Evolutionary conservation across 2,888 invertebrate species (phyloP).

Genomic region (Acronicta psi): DNA sequence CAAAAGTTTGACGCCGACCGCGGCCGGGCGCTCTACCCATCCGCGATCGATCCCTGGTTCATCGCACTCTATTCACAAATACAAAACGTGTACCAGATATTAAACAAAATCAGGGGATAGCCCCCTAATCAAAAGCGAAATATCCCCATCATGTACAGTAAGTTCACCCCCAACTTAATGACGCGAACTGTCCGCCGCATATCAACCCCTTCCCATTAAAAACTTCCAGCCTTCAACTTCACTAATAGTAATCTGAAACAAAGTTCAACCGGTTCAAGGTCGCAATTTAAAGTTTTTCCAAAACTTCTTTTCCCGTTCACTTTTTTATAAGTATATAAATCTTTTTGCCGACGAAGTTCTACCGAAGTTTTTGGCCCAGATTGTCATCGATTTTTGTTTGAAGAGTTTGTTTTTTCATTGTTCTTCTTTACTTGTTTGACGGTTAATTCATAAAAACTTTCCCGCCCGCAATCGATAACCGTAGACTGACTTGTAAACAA

Average conservation of each 20-base stretch:
- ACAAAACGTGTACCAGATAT: constrained; percentile 70
- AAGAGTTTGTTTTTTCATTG: constrained; percentile 89
- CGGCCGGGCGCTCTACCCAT: constrained; percentile 69
- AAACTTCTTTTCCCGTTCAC: constrained; percentile 87
- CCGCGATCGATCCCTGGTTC: constrained; percentile 79
- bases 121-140: constrained; percentile 69
- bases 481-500: constrained; percentile 82
- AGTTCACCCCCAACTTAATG: constrained; percentile 68
- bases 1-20: constrained; percentile 80
- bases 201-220: constrained; percentile 82
- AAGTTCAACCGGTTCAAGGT: constrained; percentile 88
- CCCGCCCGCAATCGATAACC: constrained; percentile 85
- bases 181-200: constrained; percentile 70
- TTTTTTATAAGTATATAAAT: constrained; percentile 89
- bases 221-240: constrained; percentile 80
- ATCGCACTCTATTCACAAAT: constrained; percentile 74
- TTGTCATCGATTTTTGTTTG: constrained; percentile 90
- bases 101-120: constrained; percentile 62
- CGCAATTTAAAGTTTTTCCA: constrained; percentile 90
- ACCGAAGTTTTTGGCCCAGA: constrained; percentile 88
- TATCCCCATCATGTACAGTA: constrained; percentile 68
- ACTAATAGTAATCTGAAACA: constrained; percentile 89
- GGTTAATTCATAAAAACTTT: constrained; percentile 89
- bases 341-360: constrained; percentile 88
- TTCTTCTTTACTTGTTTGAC: constrained; percentile 90